Percentiles rank a stretch among this genome's conserved stretches.
Evolutionary conservation across 2,113 vertebrate species (phyloP).

Genomic region (Carollia perspicillata): DNA sequence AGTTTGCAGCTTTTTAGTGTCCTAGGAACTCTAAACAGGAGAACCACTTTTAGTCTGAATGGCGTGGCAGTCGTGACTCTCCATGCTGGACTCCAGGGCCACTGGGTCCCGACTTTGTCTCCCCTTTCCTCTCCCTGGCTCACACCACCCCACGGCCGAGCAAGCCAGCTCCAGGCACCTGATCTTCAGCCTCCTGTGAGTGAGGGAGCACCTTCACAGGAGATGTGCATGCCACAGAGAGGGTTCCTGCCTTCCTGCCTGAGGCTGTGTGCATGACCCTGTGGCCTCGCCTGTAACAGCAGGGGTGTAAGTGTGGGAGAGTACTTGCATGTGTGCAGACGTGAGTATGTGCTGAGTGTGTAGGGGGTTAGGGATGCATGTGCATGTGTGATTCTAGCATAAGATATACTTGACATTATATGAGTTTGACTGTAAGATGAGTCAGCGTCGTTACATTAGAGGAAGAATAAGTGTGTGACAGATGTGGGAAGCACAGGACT

Average conservation of each 20-base stretch:
- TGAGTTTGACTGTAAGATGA: background rate
- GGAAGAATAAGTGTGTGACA: background rate
- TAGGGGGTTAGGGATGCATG: background rate
- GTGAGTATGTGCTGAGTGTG: accelerated
- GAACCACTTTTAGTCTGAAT: background rate
- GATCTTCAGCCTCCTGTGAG: no score
- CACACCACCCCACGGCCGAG: background rate
- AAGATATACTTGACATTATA: accelerated
- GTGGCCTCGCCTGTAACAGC: background rate
- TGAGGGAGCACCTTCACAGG: background rate
- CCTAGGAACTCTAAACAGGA: background rate
- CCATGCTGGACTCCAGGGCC: background rate
- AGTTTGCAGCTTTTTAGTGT: background rate
- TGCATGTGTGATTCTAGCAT: background rate
- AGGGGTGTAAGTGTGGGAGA: background rate
- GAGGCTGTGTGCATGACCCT: accelerated
- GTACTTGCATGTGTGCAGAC: no score
- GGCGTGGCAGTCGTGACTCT: background rate
- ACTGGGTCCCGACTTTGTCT: background rate
- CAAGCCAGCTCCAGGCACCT: background rate
- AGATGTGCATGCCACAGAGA: background rate
- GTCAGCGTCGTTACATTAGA: no score
- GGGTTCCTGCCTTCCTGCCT: background rate
- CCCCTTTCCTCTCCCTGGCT: background rate
- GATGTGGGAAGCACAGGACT: accelerated